Evolutionary conservation across 2,888 invertebrate genomes (phyloP), one percentile per base, ranked within the genome.

Genomic region (Cerastoderma edule): DNA sequence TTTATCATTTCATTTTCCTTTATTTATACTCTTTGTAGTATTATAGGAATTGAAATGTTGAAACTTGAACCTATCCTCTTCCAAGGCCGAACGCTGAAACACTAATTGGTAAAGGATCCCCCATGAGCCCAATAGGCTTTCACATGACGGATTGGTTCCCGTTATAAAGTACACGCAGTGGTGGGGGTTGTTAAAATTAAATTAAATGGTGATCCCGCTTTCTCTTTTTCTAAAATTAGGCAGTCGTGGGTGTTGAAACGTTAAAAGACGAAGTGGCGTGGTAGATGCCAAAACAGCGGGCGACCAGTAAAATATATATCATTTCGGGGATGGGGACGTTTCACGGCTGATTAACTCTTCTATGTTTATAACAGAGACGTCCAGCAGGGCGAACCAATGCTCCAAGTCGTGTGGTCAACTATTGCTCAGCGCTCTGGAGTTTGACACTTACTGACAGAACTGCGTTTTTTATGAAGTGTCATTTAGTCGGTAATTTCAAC

Each of bases 381-480:
- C 50, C 50, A 13, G 24, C 50, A 50, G 50, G 10, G 50, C 16
- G n/a, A n/a, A n/a, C n/a, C n/a, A n/a, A n/a, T n/a, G n/a, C n/a
- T 3, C 50, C n/a, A 50, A n/a, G 10, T 22, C 22, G 50, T 50
- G 50, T 22, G 50, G 50, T 50, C 50, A 50, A 27, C 22, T 22
- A 19, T 50, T 24, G 22, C 22, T 22, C 24, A n/a, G n/a, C 10
- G 53, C 4, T 53, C 28, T 53, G 22, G 22, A 8, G 53, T 53
- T 35, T 60, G 60, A 60, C 60, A 60, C 60, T 60, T 35, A 33
- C n/a, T 60, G 60, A 60, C 33, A 60, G 35, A 35, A 32, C 39
- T 24, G 39, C 60, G 60, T 60, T 60, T 60, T 60, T 60, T 60
- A 60, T 60, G 60, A 39, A 60, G 60, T 60, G 60, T 60, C 60